Percentiles rank a stretch among this genome's conserved stretches.
phyloP scores from a whole-genome alignment of 2,888 invertebrate genomes.

The Pediacus dermestoides region DNA sequence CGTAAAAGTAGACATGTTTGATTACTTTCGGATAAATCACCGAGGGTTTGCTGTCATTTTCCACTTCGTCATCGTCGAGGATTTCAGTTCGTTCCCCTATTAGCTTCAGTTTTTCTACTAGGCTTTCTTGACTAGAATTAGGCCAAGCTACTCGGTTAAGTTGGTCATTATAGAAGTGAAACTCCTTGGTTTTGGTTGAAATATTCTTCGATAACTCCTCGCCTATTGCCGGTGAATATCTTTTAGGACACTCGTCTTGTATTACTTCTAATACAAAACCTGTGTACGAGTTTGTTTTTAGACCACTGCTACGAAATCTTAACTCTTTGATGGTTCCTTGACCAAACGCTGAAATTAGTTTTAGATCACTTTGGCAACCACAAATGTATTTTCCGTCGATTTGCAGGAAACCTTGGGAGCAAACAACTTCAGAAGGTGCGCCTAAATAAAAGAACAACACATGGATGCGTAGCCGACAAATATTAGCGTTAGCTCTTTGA shows the following conservation, averaged over 20 bases:
- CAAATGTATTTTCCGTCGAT: constrained; percentile 57
- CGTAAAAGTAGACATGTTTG: constrained; percentile 40
- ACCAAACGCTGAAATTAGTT: constrained; percentile 42
- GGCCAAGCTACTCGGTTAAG: constrained; percentile 31
- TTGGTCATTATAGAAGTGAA: constrained; percentile 26
- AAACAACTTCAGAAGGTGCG: constrained; percentile 40
- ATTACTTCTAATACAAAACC: constrained; percentile 57
- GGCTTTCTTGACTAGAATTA: constrained; percentile 16
- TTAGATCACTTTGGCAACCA: constrained; percentile 54
- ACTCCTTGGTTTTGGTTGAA: constrained; percentile 5
- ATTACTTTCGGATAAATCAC: constrained; percentile 20
- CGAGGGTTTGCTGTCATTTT: background rate
- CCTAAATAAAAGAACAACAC: constrained; percentile 58
- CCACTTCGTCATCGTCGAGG: constrained; percentile 14
- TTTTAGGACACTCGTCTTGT: constrained; percentile 55
- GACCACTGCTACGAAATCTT: constrained; percentile 49
- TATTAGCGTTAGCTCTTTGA: constrained; percentile 48
- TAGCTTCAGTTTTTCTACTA: constrained; percentile 28
- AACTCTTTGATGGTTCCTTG: constrained; percentile 47
- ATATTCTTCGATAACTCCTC: constrained; percentile 9
- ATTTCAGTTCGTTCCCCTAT: constrained; percentile 31
- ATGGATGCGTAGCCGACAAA: constrained; percentile 54
- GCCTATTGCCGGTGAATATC: constrained; percentile 29
- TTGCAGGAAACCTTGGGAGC: constrained; percentile 54
- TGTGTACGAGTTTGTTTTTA: constrained; percentile 42